phyloP scores from a whole-genome alignment of 2,797 vertebrate genomes.

The Gallinago stenura region DNA sequence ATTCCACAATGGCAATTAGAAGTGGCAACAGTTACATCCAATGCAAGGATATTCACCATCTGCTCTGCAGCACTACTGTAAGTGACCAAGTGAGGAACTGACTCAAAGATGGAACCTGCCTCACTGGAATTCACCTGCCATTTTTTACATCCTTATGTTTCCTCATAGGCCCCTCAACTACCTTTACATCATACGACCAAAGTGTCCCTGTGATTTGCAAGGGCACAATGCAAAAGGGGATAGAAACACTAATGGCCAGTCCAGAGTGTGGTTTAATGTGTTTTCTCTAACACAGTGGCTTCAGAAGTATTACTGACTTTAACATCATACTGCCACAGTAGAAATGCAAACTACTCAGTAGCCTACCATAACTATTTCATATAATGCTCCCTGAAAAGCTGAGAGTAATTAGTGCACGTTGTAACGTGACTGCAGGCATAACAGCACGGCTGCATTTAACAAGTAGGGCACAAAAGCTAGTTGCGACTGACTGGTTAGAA shows the following conservation, averaged over 20 bases:
- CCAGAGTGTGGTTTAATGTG: neutral
- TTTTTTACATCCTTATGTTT: neutral
- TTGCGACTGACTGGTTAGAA: neutral
- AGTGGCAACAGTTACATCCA: neutral
- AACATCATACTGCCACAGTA: neutral
- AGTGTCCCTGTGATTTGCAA: neutral
- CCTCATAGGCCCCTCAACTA: neutral
- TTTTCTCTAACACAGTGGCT: neutral
- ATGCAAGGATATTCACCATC: neutral
- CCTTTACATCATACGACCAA: neutral
- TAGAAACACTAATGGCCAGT: neutral
- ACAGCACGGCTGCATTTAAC: conserved; percentile 9
- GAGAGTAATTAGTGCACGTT: neutral
- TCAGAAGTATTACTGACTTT: neutral
- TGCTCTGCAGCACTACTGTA: neutral
- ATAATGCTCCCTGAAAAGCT: conserved; percentile 1
- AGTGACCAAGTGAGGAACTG: neutral
- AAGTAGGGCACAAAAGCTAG: neutral
- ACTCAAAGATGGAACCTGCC: neutral
- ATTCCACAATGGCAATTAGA: neutral
- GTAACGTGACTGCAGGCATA: neutral
- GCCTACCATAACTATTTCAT: neutral
- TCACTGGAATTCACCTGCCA: neutral
- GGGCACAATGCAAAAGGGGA: neutral
- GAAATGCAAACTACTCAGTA: neutral